Evolutionary conservation across 2,888 invertebrate genomes (phyloP), one percentile per base, ranked within the genome.

Genomic region (Agonopterix heracliana): DNA sequence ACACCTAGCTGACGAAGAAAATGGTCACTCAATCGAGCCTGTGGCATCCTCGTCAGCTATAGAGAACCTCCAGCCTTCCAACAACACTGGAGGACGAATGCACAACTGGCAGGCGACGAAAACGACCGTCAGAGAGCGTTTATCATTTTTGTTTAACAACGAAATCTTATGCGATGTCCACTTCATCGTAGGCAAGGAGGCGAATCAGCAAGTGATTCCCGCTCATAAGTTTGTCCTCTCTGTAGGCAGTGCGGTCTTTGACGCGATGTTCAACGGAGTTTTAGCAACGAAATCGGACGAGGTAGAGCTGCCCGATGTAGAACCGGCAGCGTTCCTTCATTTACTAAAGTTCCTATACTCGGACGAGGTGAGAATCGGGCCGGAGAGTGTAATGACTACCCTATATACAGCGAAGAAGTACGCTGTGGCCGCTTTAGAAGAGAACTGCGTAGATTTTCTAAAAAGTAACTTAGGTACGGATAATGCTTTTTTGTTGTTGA

Each of bases 331-430:
- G 0, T 96, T 96, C 71, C 76, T 94, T 42, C 93, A 94, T 54
- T 88, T 96, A 47, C 83, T 96, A 41, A 91, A 90, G 73, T 93
- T 92, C 76, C 81, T 93, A 48, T 96, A 96, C 70, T 93, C 95
- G 0, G 96, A 96, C 81, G 94, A 95, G 71, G 94, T 95, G 9
- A 91, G 93, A 52, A 95, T 96, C 61, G 95, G 93, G 8, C 94
- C 95, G 0, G 95, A 96, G 68, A 94, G 93, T 67, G 96, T 96
- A 1, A 95, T 96, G 95, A 93, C 95, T 1, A 95, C 95, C 0
- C 74, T 96, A 46, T 96, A 96, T 64, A 94, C 95, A 0, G 96
- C 96, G 5, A 96, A 96, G 66, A 96, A 96, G 64, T 96, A 96
- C 81, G 95, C 95, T 1, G 94, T 96, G 0, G 94, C 95, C 1